These are phyloP conservation scores for Siphamia tubifer DNA, from an alignment of 2,113 vertebrate genomes.

Conservation along the genomic window DNA sequence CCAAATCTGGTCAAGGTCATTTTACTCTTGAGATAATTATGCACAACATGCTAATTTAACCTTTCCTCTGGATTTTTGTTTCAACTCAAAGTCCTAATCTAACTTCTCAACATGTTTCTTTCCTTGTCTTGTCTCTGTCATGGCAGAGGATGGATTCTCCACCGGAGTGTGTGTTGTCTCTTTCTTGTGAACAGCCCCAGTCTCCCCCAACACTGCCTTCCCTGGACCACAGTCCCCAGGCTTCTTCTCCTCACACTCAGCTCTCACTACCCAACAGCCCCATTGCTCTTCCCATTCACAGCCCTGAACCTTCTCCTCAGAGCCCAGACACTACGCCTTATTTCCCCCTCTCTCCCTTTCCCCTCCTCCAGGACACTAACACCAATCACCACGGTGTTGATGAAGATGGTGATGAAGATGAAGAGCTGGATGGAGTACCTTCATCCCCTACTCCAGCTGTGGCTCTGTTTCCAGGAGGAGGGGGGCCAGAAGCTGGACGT, in stretches of 20 bases:
- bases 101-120: not conserved
- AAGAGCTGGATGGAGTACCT: slow-evolving; percentile 62
- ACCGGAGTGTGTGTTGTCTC: slow-evolving; percentile 79
- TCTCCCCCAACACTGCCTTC: slow-evolving; percentile 75
- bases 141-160: slow-evolving; percentile 83
- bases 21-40: slow-evolving; percentile 14
- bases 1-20: slow-evolving; percentile 19
- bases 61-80: slow-evolving; percentile 4
- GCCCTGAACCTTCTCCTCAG: slow-evolving; percentile 61
- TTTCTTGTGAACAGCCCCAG: slow-evolving; percentile 77
- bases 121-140: slow-evolving; percentile 9
- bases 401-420: slow-evolving; percentile 59
- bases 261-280: slow-evolving; percentile 55
- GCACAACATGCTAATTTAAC: slow-evolving; percentile 29
- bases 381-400: slow-evolving; percentile 41
- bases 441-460: slow-evolving; percentile 74
- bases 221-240: slow-evolving; percentile 78
- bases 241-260: slow-evolving; percentile 50
- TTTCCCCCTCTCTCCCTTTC: slow-evolving; percentile 71
- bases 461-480: slow-evolving; percentile 75
- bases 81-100: not conserved
- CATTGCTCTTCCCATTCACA: slow-evolving; percentile 48
- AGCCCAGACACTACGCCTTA: slow-evolving; percentile 63
- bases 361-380: slow-evolving; percentile 46
- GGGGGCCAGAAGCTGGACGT: slow-evolving; percentile 53